phyloP scores from a whole-genome alignment of 2,113 vertebrate genomes.

The Dendrocopos noguchii region DNA sequence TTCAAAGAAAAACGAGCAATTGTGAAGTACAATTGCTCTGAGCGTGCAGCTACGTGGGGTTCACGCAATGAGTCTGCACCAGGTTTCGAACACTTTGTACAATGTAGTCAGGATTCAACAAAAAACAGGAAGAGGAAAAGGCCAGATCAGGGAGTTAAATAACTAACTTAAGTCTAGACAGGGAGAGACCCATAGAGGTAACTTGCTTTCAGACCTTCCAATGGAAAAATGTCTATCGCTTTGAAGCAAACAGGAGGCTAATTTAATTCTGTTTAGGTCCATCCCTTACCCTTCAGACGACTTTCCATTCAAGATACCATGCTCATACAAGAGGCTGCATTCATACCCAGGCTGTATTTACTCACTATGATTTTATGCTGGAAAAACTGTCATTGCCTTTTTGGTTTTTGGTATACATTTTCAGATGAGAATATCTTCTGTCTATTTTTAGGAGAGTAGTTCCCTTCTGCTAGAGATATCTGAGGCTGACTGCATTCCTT shows the following conservation, averaged over 20 bases:
- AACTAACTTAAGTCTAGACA: background rate
- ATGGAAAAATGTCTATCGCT: background rate
- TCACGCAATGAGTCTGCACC: background rate
- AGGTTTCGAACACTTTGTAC: background rate
- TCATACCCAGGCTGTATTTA: constrained; percentile 39
- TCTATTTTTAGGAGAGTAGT: constrained; percentile 47
- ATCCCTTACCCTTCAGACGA: background rate
- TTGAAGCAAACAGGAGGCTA: background rate
- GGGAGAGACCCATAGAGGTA: background rate
- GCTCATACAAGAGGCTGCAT: background rate
- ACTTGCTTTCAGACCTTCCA: background rate
- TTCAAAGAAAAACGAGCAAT: background rate
- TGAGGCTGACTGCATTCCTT: constrained; percentile 22
- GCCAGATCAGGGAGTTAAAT: background rate
- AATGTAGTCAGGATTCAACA: background rate
- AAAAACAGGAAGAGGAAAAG: background rate
- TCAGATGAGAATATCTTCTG: constrained; percentile 34
- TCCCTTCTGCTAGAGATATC: constrained; percentile 29
- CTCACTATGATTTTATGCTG: constrained; percentile 25
- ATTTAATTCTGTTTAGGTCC: constrained; percentile 16
- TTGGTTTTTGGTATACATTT: constrained; percentile 41
- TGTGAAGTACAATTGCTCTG: background rate
- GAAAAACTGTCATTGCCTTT: constrained; percentile 39
- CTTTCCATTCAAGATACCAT: background rate
- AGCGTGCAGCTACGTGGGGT: background rate